Base-by-base conservation (phyloP, 2,888 invertebrate genomes). In the Liodrosophila aerea region DNA sequence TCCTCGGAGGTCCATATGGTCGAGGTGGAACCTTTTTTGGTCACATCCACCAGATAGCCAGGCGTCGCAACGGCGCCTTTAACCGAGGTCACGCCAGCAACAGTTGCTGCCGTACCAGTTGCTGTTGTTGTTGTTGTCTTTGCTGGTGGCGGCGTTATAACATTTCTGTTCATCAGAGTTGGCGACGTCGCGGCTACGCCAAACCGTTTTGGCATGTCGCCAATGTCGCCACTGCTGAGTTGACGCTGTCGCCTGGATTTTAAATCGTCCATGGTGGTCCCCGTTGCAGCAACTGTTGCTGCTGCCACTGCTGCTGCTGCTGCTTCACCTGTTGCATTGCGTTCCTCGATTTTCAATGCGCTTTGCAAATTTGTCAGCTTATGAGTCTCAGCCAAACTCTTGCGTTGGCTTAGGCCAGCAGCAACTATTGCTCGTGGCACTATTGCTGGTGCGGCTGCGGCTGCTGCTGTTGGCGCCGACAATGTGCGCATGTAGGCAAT, bases 1-100 rank as follows among this genome's bases (percentile, higher is more conserved):
- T 90, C 90, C 66, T 90, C 90, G 51, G 90, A 90, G 69, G 90
- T 90, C 90, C 90, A 90, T 71, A 89, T 88, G 59, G 88, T 89
- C 64, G 89, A 89, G 56, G 89, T 89, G 64, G 90, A 89, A 71
- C 89, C 90, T 88, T 90, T 90, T 88, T 90, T 89, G 87, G 88
- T 87, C 64, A 87, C 76, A 85, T 90, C 89, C 73, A 88, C 77
- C 56, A 87, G 77, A 72, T 85, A 87, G 62, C 75, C 77, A 67
- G 87, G 68, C 58, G 73, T 59, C 39, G 72, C 52, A 30, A 33
- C 49, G 56, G 52, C 68, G 51, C 66, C 69, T 68, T 82, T 76
- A 12, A 47, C 61, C 64, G 73, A 71, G 73, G 71, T 76, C 71
- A 76, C 40, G 16, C 66, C 66, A 66, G 51, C 46, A 53, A 72